phyloP scores from a whole-genome alignment of 2,888 invertebrate species.

The Drosophila fulvimacula region DNA sequence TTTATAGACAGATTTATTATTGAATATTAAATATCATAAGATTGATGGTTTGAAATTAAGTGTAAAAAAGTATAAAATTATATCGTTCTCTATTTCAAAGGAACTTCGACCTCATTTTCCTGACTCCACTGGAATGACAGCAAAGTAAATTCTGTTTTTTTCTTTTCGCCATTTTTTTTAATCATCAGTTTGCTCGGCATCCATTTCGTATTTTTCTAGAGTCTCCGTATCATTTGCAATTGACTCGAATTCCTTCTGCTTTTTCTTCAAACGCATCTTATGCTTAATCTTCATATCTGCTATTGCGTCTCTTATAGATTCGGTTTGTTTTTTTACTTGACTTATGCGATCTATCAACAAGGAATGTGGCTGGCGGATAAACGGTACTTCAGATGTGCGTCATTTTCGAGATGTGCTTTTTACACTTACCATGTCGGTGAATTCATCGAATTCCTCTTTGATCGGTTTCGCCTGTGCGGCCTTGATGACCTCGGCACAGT shows the following conservation, averaged over 20 bases:
- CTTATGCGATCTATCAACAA: neutral
- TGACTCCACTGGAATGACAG: constrained; percentile 21
- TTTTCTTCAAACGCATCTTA: neutral
- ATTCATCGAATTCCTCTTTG: constrained; percentile 21
- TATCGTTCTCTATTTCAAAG: neutral
- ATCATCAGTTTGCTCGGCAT: constrained; percentile 17
- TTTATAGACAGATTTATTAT: too few species aligned
- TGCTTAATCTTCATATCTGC: neutral
- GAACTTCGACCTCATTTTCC: constrained; percentile 1
- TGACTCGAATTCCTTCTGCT: constrained; percentile 1
- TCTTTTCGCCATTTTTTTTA: too few species aligned
- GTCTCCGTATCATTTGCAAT: constrained; percentile 1
- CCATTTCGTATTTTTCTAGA: constrained; percentile 16
- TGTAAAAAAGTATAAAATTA: neutral
- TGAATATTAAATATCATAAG: too few species aligned
- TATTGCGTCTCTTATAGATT: rapidly evolving
- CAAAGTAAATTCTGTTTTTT: neutral
- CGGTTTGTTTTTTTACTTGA: neutral
- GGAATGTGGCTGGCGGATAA: constrained; percentile 5
- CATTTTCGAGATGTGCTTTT: neutral
- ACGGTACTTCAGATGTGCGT: neutral
- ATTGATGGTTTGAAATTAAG: constrained; percentile 11
- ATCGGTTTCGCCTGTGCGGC: neutral
- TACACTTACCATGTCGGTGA: constrained; percentile 29
- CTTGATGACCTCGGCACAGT: constrained; percentile 20